Evolutionary conservation across 1,140 invertebrate genomes (phyloP), one percentile per base, ranked within the genome.

Genomic region (Drosophila miranda): DNA sequence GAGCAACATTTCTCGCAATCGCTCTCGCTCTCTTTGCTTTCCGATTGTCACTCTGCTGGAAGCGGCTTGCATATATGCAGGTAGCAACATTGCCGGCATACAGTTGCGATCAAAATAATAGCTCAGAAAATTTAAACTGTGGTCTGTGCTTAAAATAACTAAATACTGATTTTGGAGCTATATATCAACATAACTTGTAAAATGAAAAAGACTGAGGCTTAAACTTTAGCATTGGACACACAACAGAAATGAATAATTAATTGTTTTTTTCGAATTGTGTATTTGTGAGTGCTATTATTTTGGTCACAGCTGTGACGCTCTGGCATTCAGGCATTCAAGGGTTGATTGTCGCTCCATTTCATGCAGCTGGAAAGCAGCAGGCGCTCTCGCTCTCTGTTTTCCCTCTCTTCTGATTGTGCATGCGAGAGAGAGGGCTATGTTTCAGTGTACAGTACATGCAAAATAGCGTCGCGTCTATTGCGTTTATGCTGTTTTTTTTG

Each of bases 381-480:
- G 51, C 58, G 55, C 53, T 59, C 41, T 53, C 45, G 30, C 42
- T 34, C 45, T 61, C 34, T 54, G 46, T 70, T 43, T 45, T 79
- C 54, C 62, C 59, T 57, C 21, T 28, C 41, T 38, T 26, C 60
- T 28, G 57, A 41, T 64, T 57, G 45, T 61, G 56, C 30, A 61
- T 61, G 48, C 34, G 34, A 38, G 34, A 38, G 34, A 38, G 34
- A 11, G 34, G 34, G 59, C 62, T 64, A 56, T 55, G 64, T 61
- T 76, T 58, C 69, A 49, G 62, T 86, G 82, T 86, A 87, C 81
- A 86, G 82, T 86, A 84, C 86, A 73, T 86, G 81, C 81, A 76
- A 84, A 84, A 84, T 80, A 80, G 51, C 34, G 34, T 58, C 48
- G 51, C 34, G 34, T 58, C 48, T 49, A 59, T 46, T 56, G 46